A percentile compares a stretch with the other conserved stretches of the same genome.
Conservation (phyloP, 2,797 vertebrate genomes). For the Podargus strigoides region DNA sequence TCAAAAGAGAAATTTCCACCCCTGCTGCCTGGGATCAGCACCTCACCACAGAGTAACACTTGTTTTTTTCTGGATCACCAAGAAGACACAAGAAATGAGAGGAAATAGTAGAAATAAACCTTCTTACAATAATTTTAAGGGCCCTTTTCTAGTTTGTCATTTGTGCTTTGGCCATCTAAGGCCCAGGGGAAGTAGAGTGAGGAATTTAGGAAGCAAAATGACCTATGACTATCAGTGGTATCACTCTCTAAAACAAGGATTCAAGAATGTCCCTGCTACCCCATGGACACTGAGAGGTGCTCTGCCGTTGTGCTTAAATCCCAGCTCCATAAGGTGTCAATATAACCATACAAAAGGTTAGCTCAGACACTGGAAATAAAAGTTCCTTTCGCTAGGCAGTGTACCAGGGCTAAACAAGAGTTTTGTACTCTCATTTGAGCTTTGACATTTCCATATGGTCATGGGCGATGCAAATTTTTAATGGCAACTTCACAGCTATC, state of each 20-base stretch:
- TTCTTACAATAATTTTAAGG: background rate
- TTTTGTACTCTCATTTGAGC: background rate
- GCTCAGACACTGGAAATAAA: background rate
- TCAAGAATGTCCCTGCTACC: background rate
- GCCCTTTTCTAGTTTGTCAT: background rate
- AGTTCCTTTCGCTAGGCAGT: background rate
- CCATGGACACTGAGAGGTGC: rapidly evolving
- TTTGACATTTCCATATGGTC: background rate
- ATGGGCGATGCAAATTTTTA: background rate
- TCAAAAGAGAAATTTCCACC: background rate
- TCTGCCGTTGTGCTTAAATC: background rate
- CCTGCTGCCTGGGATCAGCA: background rate
- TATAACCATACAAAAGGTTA: background rate
- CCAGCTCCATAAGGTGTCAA: background rate
- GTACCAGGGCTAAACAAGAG: background rate
- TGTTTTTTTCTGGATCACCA: background rate
- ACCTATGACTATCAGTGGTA: background rate
- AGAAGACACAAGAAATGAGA: background rate
- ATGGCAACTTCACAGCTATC: background rate
- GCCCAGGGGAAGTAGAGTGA: background rate
- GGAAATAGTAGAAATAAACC: background rate
- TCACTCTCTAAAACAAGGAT: background rate
- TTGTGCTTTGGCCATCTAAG: background rate
- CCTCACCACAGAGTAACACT: background rate
- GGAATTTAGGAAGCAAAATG: background rate